Evolutionary conservation across 1,140 invertebrate genomes (phyloP).

Genomic region (Yoshiicerus persimilis): DNA sequence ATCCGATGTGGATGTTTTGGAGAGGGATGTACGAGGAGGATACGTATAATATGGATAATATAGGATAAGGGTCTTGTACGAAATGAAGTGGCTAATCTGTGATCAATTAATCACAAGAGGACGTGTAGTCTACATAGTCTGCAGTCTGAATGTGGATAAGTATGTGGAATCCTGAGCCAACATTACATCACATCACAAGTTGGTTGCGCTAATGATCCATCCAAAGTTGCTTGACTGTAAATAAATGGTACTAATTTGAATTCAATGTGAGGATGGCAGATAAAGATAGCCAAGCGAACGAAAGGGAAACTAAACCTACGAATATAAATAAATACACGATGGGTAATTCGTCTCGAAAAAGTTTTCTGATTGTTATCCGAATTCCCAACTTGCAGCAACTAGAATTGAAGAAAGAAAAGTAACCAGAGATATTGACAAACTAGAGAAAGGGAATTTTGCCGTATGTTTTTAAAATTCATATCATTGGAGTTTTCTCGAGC

Average conservation of each 20-base stretch:
- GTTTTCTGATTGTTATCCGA: no score
- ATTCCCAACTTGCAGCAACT: no score
- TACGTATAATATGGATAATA: background rate
- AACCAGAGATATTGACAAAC: no score
- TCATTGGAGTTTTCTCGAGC: no score
- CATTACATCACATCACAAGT: background rate
- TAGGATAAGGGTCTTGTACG: background rate
- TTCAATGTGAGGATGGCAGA: background rate
- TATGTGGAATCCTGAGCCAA: background rate
- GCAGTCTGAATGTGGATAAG: background rate
- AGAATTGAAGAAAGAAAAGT: no score
- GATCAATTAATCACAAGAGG: slow-evolving; percentile 26
- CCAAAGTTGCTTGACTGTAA: background rate
- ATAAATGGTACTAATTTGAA: background rate
- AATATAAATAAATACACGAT: background rate
- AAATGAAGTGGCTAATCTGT: slow-evolving; percentile 20
- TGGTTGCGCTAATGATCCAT: background rate
- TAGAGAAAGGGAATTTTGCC: no score
- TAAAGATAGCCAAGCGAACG: background rate
- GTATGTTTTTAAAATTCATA: no score
- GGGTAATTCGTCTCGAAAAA: background rate
- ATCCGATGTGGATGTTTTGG: background rate
- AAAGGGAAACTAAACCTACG: background rate
- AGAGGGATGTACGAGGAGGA: background rate
- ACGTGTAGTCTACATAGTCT: background rate